phyloP scores from a whole-genome alignment of 1,140 invertebrate genomes.

The Drosophila leontia region DNA sequence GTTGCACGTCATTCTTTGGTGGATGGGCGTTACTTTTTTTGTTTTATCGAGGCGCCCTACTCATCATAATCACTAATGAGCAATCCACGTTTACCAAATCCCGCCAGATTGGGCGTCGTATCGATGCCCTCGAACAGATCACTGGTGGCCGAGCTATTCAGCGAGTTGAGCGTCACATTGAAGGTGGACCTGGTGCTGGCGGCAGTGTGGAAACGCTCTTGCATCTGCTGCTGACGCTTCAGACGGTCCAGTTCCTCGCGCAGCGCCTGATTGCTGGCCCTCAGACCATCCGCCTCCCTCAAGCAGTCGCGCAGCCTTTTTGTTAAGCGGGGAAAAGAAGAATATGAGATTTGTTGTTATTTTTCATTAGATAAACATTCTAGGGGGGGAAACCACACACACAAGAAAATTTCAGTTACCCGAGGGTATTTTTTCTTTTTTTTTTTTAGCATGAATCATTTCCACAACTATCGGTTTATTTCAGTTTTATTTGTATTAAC shows the following conservation, averaged over 20 bases:
- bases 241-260: slow-evolving; percentile 69
- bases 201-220: slow-evolving; percentile 59
- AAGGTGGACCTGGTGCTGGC: slow-evolving; percentile 55
- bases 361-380: background rate
- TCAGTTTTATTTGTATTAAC: background rate
- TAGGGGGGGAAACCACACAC: background rate
- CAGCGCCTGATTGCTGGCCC: slow-evolving; percentile 76
- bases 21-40: slow-evolving; percentile 31
- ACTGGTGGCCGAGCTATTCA: slow-evolving; percentile 73
- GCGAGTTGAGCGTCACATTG: slow-evolving; percentile 72
- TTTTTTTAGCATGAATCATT: slow-evolving; percentile 3
- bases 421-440: background rate
- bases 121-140: slow-evolving; percentile 74
- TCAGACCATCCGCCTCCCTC: slow-evolving; percentile 71
- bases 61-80: slow-evolving; percentile 79
- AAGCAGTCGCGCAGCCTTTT: slow-evolving; percentile 77
- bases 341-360: slow-evolving; percentile 5
- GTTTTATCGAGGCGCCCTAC: slow-evolving; percentile 44
- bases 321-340: slow-evolving; percentile 67
- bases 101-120: slow-evolving; percentile 56
- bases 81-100: slow-evolving; percentile 77
- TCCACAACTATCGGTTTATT: background rate
- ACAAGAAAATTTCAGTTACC: background rate
- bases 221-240: slow-evolving; percentile 67
- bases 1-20: slow-evolving; percentile 52